Conservation (phyloP, 53 echinoderm and acorn worm genomes). For the Mesocentrotus franciscanus region DNA sequence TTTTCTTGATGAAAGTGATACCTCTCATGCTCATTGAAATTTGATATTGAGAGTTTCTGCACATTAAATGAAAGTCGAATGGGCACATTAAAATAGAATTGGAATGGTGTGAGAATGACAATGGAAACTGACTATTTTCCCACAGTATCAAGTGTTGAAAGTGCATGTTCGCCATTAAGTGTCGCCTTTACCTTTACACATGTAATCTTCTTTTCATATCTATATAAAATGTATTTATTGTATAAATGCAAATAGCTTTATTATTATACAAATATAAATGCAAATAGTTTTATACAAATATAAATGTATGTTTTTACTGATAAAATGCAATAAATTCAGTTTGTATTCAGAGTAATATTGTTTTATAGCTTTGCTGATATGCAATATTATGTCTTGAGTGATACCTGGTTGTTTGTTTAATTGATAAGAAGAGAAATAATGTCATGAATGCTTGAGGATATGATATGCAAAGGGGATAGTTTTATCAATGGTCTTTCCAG, state of each 20-base stretch:
- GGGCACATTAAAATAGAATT: not conserved
- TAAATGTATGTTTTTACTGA: not conserved
- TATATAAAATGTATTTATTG: too few relatives aligned
- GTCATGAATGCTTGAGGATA: not conserved
- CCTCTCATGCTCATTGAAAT: not conserved
- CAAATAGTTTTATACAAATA: not conserved
- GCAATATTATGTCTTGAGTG: not conserved
- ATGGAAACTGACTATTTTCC: not conserved
- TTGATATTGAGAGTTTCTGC: not conserved
- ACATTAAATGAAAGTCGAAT: not conserved
- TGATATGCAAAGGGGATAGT: too few relatives aligned
- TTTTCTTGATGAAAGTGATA: not conserved
- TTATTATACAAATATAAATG: too few relatives aligned
- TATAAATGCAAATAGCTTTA: not conserved
- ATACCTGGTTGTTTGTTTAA: not conserved
- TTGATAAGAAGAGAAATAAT: not conserved
- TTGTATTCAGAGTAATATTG: not conserved
- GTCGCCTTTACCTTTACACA: not conserved
- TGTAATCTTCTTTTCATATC: not conserved
- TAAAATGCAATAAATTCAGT: not conserved
- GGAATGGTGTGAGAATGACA: not conserved
- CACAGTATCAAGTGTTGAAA: not conserved
- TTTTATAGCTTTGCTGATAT: not conserved
- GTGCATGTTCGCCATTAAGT: not conserved
- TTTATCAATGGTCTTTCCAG: too few relatives aligned